Conservation (phyloP, 1,140 invertebrate genomes). For the Neodiprion virginianus region DNA sequence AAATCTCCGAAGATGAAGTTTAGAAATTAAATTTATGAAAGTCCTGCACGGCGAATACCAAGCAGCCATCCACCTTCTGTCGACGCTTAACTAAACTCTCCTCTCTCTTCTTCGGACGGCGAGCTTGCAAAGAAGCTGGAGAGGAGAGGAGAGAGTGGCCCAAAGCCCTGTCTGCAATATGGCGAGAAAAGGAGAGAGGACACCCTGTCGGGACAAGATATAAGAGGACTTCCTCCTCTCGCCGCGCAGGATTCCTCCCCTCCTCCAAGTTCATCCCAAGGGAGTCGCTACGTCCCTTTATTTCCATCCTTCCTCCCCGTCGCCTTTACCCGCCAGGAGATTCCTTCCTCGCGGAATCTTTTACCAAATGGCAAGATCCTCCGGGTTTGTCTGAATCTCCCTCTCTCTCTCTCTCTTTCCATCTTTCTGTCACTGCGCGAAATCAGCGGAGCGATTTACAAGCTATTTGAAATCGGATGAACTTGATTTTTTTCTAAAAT, state of each 20-base stretch:
- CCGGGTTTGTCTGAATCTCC: neutral
- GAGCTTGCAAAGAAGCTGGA: neutral
- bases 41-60: conserved; percentile 37
- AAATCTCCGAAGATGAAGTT: conserved; percentile 25
- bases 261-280: neutral
- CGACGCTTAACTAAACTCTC: conserved; percentile 5
- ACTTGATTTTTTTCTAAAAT: neutral
- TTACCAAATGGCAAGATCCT: conserved; percentile 2
- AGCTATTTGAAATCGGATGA: neutral
- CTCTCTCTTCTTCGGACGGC: neutral
- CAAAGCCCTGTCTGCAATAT: neutral
- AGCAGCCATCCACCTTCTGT: conserved; percentile 15
- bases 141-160: neutral
- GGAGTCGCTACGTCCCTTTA: neutral
- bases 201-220: conserved; percentile 11
- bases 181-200: neutral
- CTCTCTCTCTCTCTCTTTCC: too few relatives aligned
- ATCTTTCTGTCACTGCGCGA: neutral
- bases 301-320: neutral
- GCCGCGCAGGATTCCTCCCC: neutral
- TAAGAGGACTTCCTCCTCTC: neutral
- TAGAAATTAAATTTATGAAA: conserved; percentile 45
- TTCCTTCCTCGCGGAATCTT: neutral
- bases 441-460: neutral
- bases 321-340: neutral